These are phyloP conservation scores for Probaryconus sp. DNA, from an alignment of 1,140 invertebrate species.

Conservation along the genomic window DNA sequence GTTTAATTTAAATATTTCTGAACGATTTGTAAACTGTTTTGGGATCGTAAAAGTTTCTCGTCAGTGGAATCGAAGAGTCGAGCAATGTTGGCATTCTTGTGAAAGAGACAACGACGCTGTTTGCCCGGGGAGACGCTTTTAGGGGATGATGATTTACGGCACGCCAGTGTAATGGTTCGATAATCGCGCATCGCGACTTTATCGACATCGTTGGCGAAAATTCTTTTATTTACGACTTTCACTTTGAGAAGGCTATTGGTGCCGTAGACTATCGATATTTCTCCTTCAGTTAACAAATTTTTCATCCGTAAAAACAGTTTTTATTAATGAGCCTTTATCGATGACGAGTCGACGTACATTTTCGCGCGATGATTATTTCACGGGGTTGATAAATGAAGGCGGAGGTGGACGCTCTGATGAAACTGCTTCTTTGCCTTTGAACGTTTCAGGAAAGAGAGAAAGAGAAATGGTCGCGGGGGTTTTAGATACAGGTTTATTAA, in stretches of 20 bases:
- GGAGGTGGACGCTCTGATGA: too few relatives aligned
- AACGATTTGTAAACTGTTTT: too few relatives aligned
- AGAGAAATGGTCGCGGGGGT: too few relatives aligned
- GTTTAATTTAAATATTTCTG: too few relatives aligned
- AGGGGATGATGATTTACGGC: constrained; percentile 35
- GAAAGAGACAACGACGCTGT: constrained; percentile 13
- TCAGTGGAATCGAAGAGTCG: constrained; percentile 3
- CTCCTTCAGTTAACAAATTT: neutral
- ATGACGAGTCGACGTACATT: too few relatives aligned
- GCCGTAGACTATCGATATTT: constrained; percentile 5
- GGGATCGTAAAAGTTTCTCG: neutral
- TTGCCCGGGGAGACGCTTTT: constrained; percentile 30
- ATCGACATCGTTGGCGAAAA: constrained; percentile 36
- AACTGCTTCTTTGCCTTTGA: too few relatives aligned
- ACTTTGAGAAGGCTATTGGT: constrained; percentile 18
- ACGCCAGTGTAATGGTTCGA: constrained; percentile 35
- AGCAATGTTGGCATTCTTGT: neutral
- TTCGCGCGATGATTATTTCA: too few relatives aligned
- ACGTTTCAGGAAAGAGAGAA: too few relatives aligned
- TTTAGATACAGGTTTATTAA: too few relatives aligned
- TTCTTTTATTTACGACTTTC: constrained; percentile 35
- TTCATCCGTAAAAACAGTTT: too few relatives aligned
- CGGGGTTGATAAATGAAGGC: too few relatives aligned
- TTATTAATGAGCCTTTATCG: too few relatives aligned
- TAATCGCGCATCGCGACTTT: constrained; percentile 41